phyloP scores from a whole-genome alignment of 2,113 vertebrate genomes.

The Nibea coibor region DNA sequence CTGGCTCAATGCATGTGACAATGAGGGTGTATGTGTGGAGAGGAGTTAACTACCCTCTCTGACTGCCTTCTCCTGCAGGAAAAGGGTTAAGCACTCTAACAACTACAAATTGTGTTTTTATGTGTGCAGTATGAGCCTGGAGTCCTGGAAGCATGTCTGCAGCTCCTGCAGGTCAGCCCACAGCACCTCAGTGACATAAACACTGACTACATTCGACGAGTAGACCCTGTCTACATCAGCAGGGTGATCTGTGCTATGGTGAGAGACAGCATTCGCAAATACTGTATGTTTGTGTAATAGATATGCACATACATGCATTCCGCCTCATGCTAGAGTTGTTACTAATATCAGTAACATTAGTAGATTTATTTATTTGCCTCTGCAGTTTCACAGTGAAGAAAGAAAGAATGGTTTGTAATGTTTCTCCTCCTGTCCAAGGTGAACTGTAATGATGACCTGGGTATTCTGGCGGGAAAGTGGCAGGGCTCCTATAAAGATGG shows the following conservation, averaged over 20 bases:
- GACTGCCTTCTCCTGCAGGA: background rate
- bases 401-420: background rate
- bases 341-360: background rate
- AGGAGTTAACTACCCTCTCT: no score
- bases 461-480: conserved; percentile 70
- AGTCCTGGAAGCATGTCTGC: conserved; percentile 72
- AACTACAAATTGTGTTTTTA: background rate
- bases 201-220: conserved; percentile 57
- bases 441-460: conserved; percentile 70
- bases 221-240: conserved; percentile 74
- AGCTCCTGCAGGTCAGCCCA: conserved; percentile 69
- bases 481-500: conserved; percentile 55
- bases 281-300: background rate
- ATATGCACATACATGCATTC: background rate
- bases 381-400: background rate
- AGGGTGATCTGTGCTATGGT: conserved; percentile 78
- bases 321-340: background rate
- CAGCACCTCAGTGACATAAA: conserved; percentile 55
- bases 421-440: conserved; percentile 52
- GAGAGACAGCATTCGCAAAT: conserved; percentile 15
- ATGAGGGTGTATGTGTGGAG: no score
- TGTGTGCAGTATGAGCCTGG: conserved; percentile 71
- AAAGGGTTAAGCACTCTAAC: background rate
- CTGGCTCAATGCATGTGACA: no score
- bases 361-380: background rate